Conservation (phyloP, 1,140 invertebrate species). For the Drosophila lacertosa region DNA sequence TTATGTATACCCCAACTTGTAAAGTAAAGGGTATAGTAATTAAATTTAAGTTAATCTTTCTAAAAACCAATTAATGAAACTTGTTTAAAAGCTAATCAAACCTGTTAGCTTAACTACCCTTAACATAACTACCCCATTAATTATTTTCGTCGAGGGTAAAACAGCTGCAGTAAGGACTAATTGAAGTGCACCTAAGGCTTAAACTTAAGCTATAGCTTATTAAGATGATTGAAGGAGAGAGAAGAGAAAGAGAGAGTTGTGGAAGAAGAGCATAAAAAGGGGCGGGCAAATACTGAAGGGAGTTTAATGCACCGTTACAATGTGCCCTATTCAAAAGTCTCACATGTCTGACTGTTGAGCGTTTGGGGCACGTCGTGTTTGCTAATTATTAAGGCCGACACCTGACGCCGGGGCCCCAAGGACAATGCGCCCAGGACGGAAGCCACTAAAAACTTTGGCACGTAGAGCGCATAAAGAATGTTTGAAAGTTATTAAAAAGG, state of each 20-base stretch:
- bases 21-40: too few relatives aligned
- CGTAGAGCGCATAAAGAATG: constrained; percentile 72
- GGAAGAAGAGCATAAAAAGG: not conserved
- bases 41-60: too few relatives aligned
- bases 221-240: constrained; percentile 10
- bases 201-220: constrained; percentile 8
- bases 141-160: constrained; percentile 5
- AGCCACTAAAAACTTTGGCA: constrained; percentile 33
- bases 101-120: too few relatives aligned
- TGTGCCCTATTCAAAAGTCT: not conserved
- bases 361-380: constrained; percentile 46
- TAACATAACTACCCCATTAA: too few relatives aligned
- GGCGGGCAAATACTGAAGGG: too few relatives aligned
- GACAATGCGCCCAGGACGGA: constrained; percentile 22
- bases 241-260: not conserved
- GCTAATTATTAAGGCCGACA: constrained; percentile 62
- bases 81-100: too few relatives aligned
- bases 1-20: too few relatives aligned
- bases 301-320: constrained; percentile 8
- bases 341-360: constrained; percentile 19
- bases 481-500: constrained; percentile 69
- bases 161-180: constrained; percentile 1
- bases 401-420: constrained; percentile 44
- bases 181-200: constrained; percentile 15
- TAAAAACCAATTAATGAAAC: too few relatives aligned